A percentile compares a stretch with the other conserved stretches of the same genome.
phyloP scores from a whole-genome alignment of 1,140 invertebrate species.

The Brachionus calyciflorus region DNA sequence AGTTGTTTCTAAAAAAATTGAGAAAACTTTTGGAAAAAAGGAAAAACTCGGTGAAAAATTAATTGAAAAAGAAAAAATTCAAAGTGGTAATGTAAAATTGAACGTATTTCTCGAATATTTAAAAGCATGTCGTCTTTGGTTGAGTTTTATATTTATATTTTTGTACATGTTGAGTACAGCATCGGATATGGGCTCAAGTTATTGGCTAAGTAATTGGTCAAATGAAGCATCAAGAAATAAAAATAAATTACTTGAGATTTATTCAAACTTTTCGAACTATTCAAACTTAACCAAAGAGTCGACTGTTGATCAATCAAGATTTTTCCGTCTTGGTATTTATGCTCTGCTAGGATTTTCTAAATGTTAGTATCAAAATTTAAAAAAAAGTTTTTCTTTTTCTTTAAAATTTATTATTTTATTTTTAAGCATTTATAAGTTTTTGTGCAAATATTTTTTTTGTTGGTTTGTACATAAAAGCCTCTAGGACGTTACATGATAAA shows the following conservation, averaged over 20 bases:
- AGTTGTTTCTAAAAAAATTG: background rate
- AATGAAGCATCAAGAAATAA: conserved; percentile 13
- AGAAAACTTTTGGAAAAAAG: background rate
- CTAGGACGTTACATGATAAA: background rate
- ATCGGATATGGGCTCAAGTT: conserved; percentile 36
- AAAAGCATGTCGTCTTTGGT: background rate
- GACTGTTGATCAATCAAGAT: background rate
- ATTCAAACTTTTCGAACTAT: background rate
- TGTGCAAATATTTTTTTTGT: conserved; percentile 35
- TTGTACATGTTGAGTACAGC: conserved; percentile 1
- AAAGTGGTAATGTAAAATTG: conserved; percentile 27
- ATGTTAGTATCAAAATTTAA: conserved; percentile 19
- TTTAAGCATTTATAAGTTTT: background rate
- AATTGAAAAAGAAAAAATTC: conserved; percentile 47
- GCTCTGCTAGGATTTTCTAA: conserved; percentile 48
- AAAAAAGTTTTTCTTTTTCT: background rate
- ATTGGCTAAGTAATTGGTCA: conserved; percentile 40
- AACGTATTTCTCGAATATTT: conserved; percentile 19
- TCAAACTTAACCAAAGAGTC: background rate
- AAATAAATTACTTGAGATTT: background rate
- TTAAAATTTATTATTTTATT: background rate
- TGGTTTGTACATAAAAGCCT: conserved; percentile 30
- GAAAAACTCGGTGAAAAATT: conserved; percentile 31
- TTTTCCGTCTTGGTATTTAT: conserved; percentile 52
- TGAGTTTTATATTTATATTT: conserved; percentile 6